Conservation (phyloP, 2,113 vertebrate genomes). For the Sturnus vulgaris region DNA sequence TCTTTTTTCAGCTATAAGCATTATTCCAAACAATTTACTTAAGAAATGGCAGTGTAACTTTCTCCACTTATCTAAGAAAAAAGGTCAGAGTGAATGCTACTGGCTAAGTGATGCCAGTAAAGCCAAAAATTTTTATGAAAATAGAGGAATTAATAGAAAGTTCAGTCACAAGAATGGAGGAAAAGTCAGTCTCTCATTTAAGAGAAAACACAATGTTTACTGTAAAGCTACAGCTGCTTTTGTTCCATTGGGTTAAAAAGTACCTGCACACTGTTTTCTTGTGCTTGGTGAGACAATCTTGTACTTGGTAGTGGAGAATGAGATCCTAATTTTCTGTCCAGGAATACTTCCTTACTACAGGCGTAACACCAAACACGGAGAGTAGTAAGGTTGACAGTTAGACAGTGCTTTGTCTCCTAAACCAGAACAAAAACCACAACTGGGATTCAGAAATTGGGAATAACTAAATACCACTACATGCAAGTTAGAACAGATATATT, state of each 20-base stretch:
- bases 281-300: conserved; percentile 71
- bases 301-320: conserved; percentile 71
- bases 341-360: conserved; percentile 95
- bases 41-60: not conserved
- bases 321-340: conserved; percentile 90
- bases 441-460: not conserved
- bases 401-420: conserved; percentile 90
- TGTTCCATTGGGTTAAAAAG: not conserved
- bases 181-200: not conserved
- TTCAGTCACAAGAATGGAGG: not conserved
- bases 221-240: not conserved
- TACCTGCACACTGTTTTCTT: conserved; percentile 80
- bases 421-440: not conserved
- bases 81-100: not conserved
- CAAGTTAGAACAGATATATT: not conserved
- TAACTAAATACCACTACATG: not conserved
- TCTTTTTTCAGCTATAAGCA: not conserved
- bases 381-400: conserved; percentile 97
- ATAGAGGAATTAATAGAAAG: not conserved
- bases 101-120: not conserved
- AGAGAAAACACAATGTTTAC: not conserved
- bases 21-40: not conserved
- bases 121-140: not conserved
- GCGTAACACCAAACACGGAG: conserved; percentile 97
- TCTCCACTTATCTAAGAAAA: not conserved